phyloP scores from a whole-genome alignment of 2,797 vertebrate species.

The Tarsius wallacei region DNA sequence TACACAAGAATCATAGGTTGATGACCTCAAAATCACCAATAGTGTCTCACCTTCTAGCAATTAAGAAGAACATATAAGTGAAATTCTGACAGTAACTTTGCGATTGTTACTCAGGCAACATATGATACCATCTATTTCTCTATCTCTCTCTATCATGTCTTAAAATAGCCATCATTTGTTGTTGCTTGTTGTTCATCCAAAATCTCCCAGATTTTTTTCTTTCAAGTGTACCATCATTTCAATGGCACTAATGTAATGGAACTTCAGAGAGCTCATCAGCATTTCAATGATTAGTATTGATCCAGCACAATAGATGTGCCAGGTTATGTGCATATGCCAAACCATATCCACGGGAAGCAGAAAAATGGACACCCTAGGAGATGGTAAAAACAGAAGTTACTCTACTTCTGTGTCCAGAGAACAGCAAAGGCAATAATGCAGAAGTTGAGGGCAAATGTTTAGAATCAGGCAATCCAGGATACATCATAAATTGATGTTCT shows the following conservation, averaged over 20 bases:
- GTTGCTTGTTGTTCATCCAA: conserved; percentile 1
- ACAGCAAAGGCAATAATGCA: background rate
- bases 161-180: background rate
- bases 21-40: background rate
- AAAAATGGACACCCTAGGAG: conserved; percentile 4
- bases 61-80: background rate
- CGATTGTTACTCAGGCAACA: background rate
- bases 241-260: conserved; percentile 1
- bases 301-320: background rate
- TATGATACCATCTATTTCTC: background rate
- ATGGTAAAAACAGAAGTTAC: conserved; percentile 20
- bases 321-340: background rate
- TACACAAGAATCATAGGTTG: too few species aligned
- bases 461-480: background rate
- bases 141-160: background rate
- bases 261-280: conserved; percentile 28
- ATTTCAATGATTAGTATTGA: conserved; percentile 71
- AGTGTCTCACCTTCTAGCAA: background rate
- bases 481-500: background rate
- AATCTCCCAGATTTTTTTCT: conserved; percentile 58
- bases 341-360: conserved; percentile 45
- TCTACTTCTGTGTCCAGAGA: background rate
- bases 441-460: background rate
- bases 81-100: background rate
- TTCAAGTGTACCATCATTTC: conserved; percentile 48